Percentiles rank a stretch among this genome's conserved stretches.
Evolutionary conservation across 2,797 vertebrate species (phyloP).

Genomic region (Tapirus indicus): DNA sequence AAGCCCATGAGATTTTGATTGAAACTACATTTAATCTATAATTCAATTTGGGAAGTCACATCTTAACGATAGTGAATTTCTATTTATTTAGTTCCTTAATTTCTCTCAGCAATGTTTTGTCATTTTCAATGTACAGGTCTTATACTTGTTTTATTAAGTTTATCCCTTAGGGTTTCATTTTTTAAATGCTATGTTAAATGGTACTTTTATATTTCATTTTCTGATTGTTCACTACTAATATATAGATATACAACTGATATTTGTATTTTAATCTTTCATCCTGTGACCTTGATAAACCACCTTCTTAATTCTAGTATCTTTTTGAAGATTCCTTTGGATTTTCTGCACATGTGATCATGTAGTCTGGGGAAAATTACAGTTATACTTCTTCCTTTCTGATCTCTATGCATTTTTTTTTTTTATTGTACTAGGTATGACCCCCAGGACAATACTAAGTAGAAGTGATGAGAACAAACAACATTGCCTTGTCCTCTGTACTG

Average conservation of each 20-base stretch:
- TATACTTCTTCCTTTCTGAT: background rate
- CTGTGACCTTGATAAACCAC: background rate
- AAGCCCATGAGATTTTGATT: background rate
- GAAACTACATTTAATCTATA: background rate
- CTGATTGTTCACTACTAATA: background rate
- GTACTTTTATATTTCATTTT: slow-evolving; percentile 6
- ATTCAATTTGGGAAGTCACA: background rate
- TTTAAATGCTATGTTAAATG: background rate
- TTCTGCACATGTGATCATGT: background rate
- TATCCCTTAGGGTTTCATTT: background rate
- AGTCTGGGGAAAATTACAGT: background rate
- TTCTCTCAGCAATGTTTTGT: background rate
- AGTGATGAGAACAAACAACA: background rate
- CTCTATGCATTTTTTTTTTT: background rate
- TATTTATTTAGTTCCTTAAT: background rate
- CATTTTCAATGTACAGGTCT: background rate
- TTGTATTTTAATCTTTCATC: background rate
- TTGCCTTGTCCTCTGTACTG: background rate
- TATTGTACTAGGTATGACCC: background rate
- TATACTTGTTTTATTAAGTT: background rate
- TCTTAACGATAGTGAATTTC: background rate
- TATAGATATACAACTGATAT: background rate
- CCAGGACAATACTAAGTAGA: background rate
- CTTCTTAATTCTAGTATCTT: background rate
- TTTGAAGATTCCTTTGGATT: background rate